phyloP scores from a whole-genome alignment of 2,113 vertebrate species.

The Mesocricetus auratus region DNA sequence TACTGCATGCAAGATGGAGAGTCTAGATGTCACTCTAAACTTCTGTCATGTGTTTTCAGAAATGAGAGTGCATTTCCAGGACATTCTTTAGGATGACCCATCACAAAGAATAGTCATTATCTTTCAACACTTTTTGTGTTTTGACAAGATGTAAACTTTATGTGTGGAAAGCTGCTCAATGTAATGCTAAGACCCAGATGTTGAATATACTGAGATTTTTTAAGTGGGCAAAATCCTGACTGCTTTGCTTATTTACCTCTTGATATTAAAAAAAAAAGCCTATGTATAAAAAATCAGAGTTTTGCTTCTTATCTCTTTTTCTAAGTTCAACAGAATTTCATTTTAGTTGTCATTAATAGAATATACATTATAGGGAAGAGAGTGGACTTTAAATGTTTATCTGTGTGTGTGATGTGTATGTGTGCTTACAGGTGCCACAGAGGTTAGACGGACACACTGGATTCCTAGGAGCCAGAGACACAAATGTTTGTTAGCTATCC shows the following conservation, averaged over 20 bases:
- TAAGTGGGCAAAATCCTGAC: constrained; percentile 7
- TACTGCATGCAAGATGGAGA: constrained; percentile 9
- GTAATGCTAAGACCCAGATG: not conserved
- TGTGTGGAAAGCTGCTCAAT: not conserved
- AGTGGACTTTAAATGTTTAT: not conserved
- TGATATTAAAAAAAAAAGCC: constrained; percentile 16
- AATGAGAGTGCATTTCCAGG: constrained; percentile 48
- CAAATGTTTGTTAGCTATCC: not conserved
- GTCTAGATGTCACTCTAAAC: constrained; percentile 58
- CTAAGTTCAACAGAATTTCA: constrained; percentile 9
- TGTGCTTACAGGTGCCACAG: not conserved
- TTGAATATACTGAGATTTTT: not conserved
- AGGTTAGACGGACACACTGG: not conserved
- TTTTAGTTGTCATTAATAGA: constrained; percentile 8
- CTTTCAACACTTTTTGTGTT: constrained; percentile 63
- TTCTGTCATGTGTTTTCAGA: constrained; percentile 65
- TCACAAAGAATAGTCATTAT: constrained; percentile 55
- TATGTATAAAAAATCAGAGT: not conserved
- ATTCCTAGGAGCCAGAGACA: not conserved
- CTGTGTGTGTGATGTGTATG: not conserved
- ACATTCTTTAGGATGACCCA: constrained; percentile 58
- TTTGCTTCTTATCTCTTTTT: constrained; percentile 34
- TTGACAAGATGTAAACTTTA: constrained; percentile 38
- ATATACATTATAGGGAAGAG: not conserved
- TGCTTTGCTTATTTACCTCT: constrained; percentile 5